Evolutionary conservation across 2,113 vertebrate species (phyloP).

Genomic region (Ginglymostoma cirratum): DNA sequence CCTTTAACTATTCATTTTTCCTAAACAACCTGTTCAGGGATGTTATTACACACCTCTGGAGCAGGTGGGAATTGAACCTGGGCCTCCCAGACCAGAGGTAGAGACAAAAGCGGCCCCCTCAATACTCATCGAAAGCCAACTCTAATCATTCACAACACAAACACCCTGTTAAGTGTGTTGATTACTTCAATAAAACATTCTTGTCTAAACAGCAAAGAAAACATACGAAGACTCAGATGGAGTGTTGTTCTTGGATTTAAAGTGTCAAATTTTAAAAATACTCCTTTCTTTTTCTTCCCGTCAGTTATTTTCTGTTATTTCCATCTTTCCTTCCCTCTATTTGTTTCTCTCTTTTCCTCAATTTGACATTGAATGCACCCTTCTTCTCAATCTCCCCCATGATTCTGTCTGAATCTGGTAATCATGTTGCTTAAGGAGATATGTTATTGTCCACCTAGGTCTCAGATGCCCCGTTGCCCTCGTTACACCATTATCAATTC

Average conservation of each 20-base stretch:
- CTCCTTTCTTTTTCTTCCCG: not conserved
- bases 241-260: not conserved
- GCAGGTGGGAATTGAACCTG: no score
- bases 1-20: not conserved
- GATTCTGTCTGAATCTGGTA: not conserved
- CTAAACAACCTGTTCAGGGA: no score
- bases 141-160: not conserved
- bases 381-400: not conserved
- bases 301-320: not conserved
- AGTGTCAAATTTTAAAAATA: not conserved
- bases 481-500: not conserved
- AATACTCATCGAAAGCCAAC: not conserved
- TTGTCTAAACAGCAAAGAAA: not conserved
- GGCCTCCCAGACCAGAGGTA: no score
- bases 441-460: not conserved
- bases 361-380: not conserved
- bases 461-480: not conserved
- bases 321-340: not conserved
- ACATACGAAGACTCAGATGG: no score
- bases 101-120: no score
- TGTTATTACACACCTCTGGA: no score
- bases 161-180: not conserved
- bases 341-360: not conserved
- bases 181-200: not conserved
- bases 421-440: not conserved